phyloP scores from a whole-genome alignment of 2,797 vertebrate species.

The Fistularia commersonii region DNA sequence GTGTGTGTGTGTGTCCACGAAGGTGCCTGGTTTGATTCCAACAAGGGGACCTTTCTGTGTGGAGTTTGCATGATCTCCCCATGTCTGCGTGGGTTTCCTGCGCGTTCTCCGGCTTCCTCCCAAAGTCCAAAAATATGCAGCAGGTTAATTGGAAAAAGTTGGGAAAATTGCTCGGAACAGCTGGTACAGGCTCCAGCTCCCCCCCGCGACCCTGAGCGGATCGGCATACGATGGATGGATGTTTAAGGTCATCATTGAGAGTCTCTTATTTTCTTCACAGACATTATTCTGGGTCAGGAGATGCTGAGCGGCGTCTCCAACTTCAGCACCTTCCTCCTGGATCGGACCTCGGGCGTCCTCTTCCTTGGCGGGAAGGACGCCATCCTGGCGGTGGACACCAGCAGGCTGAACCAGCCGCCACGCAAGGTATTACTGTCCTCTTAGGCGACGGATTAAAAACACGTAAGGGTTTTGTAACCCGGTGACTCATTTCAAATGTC shows the following conservation, averaged over 20 bases:
- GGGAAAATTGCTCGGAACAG: too few species aligned
- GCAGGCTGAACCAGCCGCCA: slow-evolving; percentile 35
- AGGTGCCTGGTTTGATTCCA: too few species aligned
- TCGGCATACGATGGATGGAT: too few species aligned
- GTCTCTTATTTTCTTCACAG: slow-evolving; percentile 9
- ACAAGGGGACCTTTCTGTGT: too few species aligned
- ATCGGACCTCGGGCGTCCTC: slow-evolving; percentile 66
- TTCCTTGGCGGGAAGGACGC: slow-evolving; percentile 80
- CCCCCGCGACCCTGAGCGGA: background rate
- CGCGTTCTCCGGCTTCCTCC: too few species aligned
- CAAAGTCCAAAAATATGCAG: too few species aligned
- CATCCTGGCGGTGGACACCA: slow-evolving; percentile 76
- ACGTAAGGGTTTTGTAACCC: too few species aligned
- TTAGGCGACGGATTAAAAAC: background rate
- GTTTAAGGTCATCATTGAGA: too few species aligned
- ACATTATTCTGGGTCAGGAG: slow-evolving; percentile 38
- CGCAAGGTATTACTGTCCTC: slow-evolving; percentile 48
- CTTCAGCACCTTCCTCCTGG: slow-evolving; percentile 80
- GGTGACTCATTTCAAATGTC: background rate
- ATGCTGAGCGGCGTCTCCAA: slow-evolving; percentile 61
- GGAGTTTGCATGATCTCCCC: too few species aligned
- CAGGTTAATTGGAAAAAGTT: too few species aligned
- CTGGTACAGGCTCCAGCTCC: background rate
- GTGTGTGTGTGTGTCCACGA: slow-evolving; percentile 5
- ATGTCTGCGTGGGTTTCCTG: too few species aligned